phyloP scores from a whole-genome alignment of 1,140 invertebrate species.

The Polypedilum pembai region DNA sequence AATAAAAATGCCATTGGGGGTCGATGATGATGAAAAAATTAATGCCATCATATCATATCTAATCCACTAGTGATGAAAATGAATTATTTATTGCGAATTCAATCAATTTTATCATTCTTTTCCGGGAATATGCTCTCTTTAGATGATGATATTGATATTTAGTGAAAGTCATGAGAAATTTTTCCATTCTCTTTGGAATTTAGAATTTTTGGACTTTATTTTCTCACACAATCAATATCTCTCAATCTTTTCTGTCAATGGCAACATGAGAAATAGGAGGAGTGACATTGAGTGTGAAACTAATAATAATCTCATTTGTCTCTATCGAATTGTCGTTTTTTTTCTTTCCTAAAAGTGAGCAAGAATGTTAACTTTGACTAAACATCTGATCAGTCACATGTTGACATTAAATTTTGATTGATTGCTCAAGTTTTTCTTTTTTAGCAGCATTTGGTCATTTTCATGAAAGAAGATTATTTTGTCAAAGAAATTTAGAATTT shows the following conservation, averaged over 20 bases:
- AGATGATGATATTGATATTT: neutral
- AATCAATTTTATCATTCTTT: neutral
- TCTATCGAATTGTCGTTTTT: conserved; percentile 1
- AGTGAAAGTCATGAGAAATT: neutral
- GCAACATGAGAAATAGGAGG: neutral
- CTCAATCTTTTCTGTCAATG: too few relatives aligned
- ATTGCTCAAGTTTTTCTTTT: too few relatives aligned
- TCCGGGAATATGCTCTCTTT: neutral
- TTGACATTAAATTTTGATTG: too few relatives aligned
- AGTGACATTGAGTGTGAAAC: neutral
- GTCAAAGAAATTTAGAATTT: too few relatives aligned
- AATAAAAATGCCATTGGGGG: neutral
- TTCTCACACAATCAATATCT: too few relatives aligned
- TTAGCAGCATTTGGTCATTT: too few relatives aligned
- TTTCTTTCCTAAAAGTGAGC: neutral
- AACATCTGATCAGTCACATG: too few relatives aligned
- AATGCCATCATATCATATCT: conserved; percentile 24
- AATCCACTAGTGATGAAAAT: conserved; percentile 18
- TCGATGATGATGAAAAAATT: neutral
- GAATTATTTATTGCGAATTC: conserved; percentile 25
- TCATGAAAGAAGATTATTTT: too few relatives aligned
- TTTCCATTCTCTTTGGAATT: neutral
- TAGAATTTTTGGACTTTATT: too few relatives aligned
- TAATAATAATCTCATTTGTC: conserved; percentile 22
- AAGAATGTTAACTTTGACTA: neutral